Conservation (phyloP, 2,888 invertebrate genomes). For the Parnassius glacialis region DNA sequence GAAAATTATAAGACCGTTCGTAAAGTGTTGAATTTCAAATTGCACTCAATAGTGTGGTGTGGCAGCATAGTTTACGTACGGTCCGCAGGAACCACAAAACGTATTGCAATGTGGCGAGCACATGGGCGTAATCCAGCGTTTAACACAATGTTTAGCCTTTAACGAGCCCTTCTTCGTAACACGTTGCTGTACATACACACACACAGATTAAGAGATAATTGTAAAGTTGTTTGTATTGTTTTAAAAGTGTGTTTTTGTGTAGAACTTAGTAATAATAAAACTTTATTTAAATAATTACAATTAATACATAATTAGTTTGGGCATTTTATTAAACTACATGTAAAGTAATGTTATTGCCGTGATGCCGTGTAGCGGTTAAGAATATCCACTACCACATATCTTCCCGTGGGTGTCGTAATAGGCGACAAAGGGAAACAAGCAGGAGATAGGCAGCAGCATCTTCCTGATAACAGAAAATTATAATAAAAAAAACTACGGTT, state of each 20-base stretch:
- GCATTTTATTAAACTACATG: too few species aligned
- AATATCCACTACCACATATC: too few species aligned
- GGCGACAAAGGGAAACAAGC: too few species aligned
- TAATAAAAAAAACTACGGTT: too few species aligned
- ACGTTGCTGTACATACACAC: slow-evolving; percentile 23
- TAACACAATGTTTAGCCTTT: slow-evolving; percentile 39
- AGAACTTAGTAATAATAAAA: too few species aligned
- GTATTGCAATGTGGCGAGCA: slow-evolving; percentile 64
- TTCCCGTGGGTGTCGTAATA: too few species aligned
- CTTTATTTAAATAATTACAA: too few species aligned
- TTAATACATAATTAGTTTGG: too few species aligned
- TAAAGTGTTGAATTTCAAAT: slow-evolving; percentile 10
- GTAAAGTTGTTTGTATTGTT: neutral
- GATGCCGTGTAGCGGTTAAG: too few species aligned
- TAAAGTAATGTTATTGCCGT: too few species aligned
- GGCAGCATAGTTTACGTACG: slow-evolving; percentile 32
- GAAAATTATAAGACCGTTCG: neutral
- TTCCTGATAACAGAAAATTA: too few species aligned
- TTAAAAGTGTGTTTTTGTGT: neutral
- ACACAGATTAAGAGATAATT: slow-evolving; percentile 22
- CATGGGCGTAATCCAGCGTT: slow-evolving; percentile 51
- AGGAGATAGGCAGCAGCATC: too few species aligned
- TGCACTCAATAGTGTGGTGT: slow-evolving; percentile 40
- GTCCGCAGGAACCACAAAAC: slow-evolving; percentile 36
- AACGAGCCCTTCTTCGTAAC: slow-evolving; percentile 31